phyloP scores from a whole-genome alignment of 2,797 vertebrate genomes.

The Amazona ochrocephala region DNA sequence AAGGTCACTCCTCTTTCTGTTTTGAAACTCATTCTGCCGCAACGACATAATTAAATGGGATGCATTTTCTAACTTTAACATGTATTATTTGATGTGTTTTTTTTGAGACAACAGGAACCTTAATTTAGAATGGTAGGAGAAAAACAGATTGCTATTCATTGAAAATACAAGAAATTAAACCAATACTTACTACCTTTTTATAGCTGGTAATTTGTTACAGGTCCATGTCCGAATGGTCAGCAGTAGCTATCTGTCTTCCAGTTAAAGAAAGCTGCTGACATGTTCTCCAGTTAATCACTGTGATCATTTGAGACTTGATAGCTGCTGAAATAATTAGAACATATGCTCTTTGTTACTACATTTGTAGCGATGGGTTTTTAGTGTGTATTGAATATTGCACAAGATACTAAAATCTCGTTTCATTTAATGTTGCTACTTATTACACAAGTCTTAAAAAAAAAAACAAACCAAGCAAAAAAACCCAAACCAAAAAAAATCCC shows the following conservation, averaged over 20 bases:
- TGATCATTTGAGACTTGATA: neutral
- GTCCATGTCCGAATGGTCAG: neutral
- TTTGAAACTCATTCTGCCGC: neutral
- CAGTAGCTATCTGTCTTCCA: neutral
- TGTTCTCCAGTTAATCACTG: conserved; percentile 22
- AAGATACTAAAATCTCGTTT: neutral
- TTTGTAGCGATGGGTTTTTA: neutral
- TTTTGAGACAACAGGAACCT: neutral
- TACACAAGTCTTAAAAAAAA: neutral
- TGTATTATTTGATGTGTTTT: conserved; percentile 28
- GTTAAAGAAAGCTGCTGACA: neutral
- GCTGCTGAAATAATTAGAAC: conserved; percentile 22
- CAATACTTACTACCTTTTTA: neutral
- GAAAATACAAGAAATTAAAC: neutral
- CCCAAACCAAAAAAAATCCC: neutral
- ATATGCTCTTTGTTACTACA: neutral
- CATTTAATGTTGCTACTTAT: neutral
- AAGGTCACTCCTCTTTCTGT: conserved; percentile 32
- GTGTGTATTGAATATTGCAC: neutral
- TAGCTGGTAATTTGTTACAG: neutral
- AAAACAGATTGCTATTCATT: neutral
- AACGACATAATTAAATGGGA: conserved; percentile 66
- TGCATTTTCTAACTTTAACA: conserved; percentile 53
- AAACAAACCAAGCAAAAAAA: neutral
- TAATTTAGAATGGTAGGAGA: neutral